phyloP scores from a whole-genome alignment of 1,140 invertebrate species.

The Brachionus angularis region DNA sequence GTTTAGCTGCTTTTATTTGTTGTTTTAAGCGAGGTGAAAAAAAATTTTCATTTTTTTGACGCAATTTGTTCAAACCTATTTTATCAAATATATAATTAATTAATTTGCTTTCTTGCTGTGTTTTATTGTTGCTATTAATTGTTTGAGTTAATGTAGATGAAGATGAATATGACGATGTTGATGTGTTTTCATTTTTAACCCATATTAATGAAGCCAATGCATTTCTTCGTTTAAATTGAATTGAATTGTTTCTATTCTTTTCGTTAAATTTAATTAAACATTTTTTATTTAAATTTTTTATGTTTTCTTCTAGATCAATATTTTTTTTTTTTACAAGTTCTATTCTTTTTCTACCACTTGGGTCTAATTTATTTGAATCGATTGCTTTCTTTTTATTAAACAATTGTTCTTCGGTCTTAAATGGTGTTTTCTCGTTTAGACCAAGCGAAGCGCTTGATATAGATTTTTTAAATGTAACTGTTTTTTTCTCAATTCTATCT shows the following conservation, averaged over 20 bases:
- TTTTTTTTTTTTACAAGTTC: no score
- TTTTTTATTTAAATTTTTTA: neutral
- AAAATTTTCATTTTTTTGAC: neutral
- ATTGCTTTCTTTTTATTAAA: no score
- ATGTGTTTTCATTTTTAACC: no score
- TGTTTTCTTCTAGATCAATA: neutral
- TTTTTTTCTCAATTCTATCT: neutral
- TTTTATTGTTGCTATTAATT: neutral
- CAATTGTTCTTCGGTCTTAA: neutral
- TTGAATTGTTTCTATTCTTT: neutral
- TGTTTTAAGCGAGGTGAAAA: conserved; percentile 23
- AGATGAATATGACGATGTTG: no score
- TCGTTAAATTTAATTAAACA: neutral
- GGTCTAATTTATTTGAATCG: no score
- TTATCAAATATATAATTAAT: neutral
- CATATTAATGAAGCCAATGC: no score
- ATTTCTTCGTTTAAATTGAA: neutral
- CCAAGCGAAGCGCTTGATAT: neutral
- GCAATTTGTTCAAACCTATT: neutral
- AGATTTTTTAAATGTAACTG: conserved; percentile 14
- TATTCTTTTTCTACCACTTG: no score
- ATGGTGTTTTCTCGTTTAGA: neutral
- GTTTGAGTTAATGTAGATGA: no score
- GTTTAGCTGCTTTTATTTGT: conserved; percentile 51
- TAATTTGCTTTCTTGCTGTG: neutral